Percentiles rank a stretch among this genome's conserved stretches.
Evolutionary conservation across 2,888 invertebrate genomes (phyloP).

Genomic region (Papilio protenor): DNA sequence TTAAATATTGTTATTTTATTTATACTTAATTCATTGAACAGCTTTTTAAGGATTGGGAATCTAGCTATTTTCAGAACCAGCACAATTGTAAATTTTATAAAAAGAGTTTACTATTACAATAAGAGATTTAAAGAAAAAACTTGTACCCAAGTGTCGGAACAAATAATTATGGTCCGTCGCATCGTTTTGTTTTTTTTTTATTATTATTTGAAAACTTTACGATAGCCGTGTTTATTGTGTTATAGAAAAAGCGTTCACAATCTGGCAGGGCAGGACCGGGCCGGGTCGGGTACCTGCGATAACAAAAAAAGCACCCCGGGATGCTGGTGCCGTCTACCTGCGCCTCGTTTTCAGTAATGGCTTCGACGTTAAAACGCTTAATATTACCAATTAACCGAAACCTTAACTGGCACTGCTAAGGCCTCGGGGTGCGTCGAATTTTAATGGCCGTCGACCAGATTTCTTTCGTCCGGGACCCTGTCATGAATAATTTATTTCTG

Average conservation of each 20-base stretch:
- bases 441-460: conserved; percentile 64
- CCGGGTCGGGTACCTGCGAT: conserved; percentile 75
- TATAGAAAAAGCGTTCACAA: conserved; percentile 63
- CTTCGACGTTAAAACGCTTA: conserved; percentile 71
- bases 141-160: conserved; percentile 34
- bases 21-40: background rate
- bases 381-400: conserved; percentile 77
- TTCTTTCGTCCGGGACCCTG: conserved; percentile 57
- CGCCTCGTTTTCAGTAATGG: conserved; percentile 73
- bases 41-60: too few species aligned
- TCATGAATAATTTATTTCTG: conserved; percentile 75
- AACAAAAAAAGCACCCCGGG: conserved; percentile 71
- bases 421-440: conserved; percentile 70
- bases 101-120: background rate
- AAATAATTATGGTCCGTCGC: conserved; percentile 38
- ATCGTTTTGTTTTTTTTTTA: conserved; percentile 36
- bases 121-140: conserved; percentile 1
- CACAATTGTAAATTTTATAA: background rate
- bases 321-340: conserved; percentile 76
- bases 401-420: conserved; percentile 69
- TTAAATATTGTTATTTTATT: background rate
- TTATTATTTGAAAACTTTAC: conserved; percentile 29
- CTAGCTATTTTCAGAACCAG: background rate
- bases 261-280: conserved; percentile 54
- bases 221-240: conserved; percentile 47